Conservation (phyloP, 2,113 vertebrate genomes). For the Corythaeola cristata region DNA sequence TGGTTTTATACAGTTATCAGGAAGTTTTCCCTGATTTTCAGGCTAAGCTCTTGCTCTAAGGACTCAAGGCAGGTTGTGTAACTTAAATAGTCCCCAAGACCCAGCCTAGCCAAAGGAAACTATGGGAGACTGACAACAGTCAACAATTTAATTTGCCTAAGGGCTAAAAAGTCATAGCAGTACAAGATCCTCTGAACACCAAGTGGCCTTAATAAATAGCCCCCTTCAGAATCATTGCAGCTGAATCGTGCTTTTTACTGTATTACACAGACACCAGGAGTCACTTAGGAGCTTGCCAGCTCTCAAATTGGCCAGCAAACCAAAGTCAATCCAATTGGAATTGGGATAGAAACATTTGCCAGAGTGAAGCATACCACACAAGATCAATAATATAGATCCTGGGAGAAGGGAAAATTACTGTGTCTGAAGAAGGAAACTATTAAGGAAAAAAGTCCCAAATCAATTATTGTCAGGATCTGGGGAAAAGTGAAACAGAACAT, state of each 20-base stretch:
- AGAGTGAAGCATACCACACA: not conserved
- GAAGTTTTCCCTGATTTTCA: not conserved
- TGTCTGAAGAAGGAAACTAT: slow-evolving; percentile 5
- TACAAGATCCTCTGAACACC: not conserved
- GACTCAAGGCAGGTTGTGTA: not conserved
- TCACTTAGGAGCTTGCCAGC: slow-evolving; percentile 6
- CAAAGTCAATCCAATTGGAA: slow-evolving; percentile 21
- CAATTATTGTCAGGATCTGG: not conserved
- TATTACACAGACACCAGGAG: not conserved
- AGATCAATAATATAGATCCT: slow-evolving; percentile 50
- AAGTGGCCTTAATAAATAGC: not conserved
- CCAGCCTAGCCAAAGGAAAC: not conserved
- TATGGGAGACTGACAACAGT: not conserved
- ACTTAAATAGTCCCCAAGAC: not conserved
- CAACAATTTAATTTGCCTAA: not conserved
- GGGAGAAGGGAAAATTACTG: slow-evolving; percentile 4
- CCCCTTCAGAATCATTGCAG: slow-evolving; percentile 2
- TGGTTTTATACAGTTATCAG: not conserved
- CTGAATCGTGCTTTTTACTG: not conserved
- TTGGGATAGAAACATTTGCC: slow-evolving; percentile 1
- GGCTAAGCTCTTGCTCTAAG: not conserved
- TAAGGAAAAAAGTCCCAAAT: not conserved
- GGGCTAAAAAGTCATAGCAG: not conserved
- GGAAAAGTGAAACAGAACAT: not conserved
- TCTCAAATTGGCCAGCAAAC: slow-evolving; percentile 18